These are phyloP conservation scores for Hepsetus odoe DNA, from an alignment of 2,113 vertebrate genomes.

Conservation along the genomic window DNA sequence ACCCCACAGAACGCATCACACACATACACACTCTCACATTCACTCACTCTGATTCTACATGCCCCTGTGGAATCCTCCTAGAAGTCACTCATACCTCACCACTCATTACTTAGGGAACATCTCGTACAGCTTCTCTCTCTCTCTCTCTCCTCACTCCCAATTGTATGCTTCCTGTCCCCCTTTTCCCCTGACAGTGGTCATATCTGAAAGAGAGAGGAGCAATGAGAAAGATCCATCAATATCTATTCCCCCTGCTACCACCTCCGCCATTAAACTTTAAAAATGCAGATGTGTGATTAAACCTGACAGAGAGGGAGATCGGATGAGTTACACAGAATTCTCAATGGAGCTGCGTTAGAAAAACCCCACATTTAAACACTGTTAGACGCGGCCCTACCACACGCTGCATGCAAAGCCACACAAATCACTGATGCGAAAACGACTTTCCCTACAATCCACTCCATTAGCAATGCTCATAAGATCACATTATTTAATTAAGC, in stretches of 20 bases:
- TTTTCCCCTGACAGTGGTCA: conserved; percentile 40
- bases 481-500: conserved; percentile 18
- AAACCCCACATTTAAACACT: conserved; percentile 45
- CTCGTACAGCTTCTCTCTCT: background rate
- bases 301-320: conserved; percentile 63
- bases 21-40: background rate
- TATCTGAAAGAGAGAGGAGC: conserved; percentile 29
- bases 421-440: background rate
- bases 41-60: conserved; percentile 36
- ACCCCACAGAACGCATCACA: conserved; percentile 19
- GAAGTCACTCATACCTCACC: conserved; percentile 34
- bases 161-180: conserved; percentile 33
- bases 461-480: background rate
- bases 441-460: background rate
- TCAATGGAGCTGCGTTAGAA: conserved; percentile 56
- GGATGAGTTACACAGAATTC: conserved; percentile 60
- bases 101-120: conserved; percentile 45
- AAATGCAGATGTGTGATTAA: conserved; percentile 69
- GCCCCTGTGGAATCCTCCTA: conserved; percentile 53
- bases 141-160: background rate
- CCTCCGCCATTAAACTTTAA: conserved; percentile 74
- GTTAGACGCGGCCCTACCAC: conserved; percentile 23
- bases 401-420: conserved; percentile 21
- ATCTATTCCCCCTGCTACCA: conserved; percentile 65
- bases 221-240: conserved; percentile 73